These are phyloP conservation scores for Bradypodion pumilum DNA, from an alignment of 2,797 vertebrate genomes.

Conservation along the genomic window DNA sequence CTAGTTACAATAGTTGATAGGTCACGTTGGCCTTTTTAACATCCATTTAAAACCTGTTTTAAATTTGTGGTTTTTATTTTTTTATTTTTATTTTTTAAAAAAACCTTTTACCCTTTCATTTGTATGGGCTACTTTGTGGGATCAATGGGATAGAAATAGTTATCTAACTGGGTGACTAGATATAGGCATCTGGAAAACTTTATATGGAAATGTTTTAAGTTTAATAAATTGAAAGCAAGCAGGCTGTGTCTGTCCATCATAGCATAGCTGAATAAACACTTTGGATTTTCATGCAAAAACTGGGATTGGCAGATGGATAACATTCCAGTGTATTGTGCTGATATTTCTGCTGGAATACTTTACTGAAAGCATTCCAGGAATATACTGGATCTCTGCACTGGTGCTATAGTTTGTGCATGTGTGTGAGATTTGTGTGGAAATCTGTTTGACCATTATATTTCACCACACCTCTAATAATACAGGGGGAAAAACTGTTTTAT, in stretches of 20 bases:
- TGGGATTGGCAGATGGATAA: not conserved
- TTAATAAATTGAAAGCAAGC: not conserved
- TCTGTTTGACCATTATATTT: not conserved
- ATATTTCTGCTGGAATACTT: not conserved
- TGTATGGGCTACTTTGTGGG: not conserved
- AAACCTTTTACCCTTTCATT: not conserved
- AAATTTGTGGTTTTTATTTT: not conserved
- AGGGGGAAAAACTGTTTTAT: not conserved
- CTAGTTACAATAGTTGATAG: not conserved
- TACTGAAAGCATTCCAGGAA: not conserved
- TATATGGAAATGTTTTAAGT: constrained; percentile 13
- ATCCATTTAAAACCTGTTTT: not conserved
- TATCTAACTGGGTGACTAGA: not conserved
- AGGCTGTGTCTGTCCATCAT: not conserved
- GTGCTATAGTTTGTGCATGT: not conserved
- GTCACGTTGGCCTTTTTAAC: not conserved
- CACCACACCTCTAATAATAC: not conserved
- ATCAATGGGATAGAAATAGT: not conserved
- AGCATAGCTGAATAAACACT: constrained; percentile 1
- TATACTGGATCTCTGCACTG: not conserved
- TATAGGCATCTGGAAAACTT: not conserved
- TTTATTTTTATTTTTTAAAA: no score
- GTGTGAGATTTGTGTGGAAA: no score
- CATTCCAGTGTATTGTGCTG: not conserved
- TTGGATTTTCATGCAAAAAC: not conserved